A percentile compares a stretch with the other conserved stretches of the same genome.
Evolutionary conservation across 2,888 invertebrate species (phyloP).

Genomic region (Latrodectus elegans): DNA sequence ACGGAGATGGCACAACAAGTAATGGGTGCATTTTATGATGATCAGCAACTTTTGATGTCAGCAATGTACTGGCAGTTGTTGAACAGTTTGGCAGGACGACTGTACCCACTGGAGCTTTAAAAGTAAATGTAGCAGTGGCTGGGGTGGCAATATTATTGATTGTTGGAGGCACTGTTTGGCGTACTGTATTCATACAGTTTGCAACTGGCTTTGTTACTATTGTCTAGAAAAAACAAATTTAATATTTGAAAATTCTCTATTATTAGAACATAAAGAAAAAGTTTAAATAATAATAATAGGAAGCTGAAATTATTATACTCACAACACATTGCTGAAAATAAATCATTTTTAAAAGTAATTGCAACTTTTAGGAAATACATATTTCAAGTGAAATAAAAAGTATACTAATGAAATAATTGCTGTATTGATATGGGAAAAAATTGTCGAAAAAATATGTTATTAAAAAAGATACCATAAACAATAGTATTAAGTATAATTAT

Average conservation of each 20-base stretch:
- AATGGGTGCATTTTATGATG: slow-evolving; percentile 61
- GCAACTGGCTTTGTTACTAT: slow-evolving; percentile 40
- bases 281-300: too few relatives aligned
- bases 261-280: too few relatives aligned
- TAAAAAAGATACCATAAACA: too few relatives aligned
- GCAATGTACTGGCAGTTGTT: slow-evolving; percentile 33
- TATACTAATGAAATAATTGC: too few relatives aligned
- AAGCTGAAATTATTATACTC: too few relatives aligned
- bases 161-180: slow-evolving; percentile 67
- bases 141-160: slow-evolving; percentile 54
- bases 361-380: too few relatives aligned
- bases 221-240: slow-evolving; percentile 12
- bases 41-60: slow-evolving; percentile 48
- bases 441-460: too few relatives aligned
- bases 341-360: too few relatives aligned
- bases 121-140: slow-evolving; percentile 53
- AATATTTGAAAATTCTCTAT: not conserved
- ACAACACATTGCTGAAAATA: too few relatives aligned
- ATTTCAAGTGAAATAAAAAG: too few relatives aligned
- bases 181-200: slow-evolving; percentile 55
- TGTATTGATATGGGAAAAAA: too few relatives aligned
- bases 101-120: slow-evolving; percentile 66
- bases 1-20: slow-evolving; percentile 66
- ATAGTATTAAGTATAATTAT: too few relatives aligned
- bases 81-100: slow-evolving; percentile 67